These are phyloP conservation scores for Megaceryle torquata DNA, from an alignment of 2,113 vertebrate genomes.

Conservation along the genomic window DNA sequence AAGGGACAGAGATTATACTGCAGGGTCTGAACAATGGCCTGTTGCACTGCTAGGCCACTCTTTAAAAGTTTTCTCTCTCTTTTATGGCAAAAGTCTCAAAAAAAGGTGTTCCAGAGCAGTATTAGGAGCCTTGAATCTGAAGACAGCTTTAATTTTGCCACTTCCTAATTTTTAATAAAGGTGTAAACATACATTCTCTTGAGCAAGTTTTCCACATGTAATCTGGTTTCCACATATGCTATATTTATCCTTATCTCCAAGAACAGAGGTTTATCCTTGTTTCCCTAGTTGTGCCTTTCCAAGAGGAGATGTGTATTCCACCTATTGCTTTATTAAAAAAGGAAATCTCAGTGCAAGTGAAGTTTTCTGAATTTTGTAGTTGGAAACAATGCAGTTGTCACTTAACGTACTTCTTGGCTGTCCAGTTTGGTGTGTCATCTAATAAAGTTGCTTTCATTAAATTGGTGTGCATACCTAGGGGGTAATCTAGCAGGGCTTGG, in stretches of 20 bases:
- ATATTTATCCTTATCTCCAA: neutral
- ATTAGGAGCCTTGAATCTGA: neutral
- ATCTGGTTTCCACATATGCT: neutral
- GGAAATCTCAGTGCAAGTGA: neutral
- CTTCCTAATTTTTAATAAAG: neutral
- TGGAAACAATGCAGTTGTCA: neutral
- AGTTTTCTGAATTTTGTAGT: neutral
- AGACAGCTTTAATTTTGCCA: neutral
- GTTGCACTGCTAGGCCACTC: neutral
- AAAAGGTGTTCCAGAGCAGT: neutral
- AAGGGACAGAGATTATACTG: neutral
- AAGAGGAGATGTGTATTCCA: neutral
- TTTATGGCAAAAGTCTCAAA: neutral
- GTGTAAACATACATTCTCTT: neutral
- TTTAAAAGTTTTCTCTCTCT: neutral
- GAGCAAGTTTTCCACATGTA: neutral
- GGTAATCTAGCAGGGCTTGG: neutral
- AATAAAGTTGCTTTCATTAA: neutral
- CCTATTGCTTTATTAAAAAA: neutral
- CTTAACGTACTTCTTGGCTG: neutral
- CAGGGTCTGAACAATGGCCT: fast-evolving
- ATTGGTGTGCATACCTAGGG: fast-evolving
- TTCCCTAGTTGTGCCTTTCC: neutral
- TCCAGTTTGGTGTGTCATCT: neutral
- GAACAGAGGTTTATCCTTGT: neutral